Percentiles rank a stretch among this genome's conserved stretches.
phyloP scores from a whole-genome alignment of 2,113 vertebrate genomes.

The Carassius gibelio region DNA sequence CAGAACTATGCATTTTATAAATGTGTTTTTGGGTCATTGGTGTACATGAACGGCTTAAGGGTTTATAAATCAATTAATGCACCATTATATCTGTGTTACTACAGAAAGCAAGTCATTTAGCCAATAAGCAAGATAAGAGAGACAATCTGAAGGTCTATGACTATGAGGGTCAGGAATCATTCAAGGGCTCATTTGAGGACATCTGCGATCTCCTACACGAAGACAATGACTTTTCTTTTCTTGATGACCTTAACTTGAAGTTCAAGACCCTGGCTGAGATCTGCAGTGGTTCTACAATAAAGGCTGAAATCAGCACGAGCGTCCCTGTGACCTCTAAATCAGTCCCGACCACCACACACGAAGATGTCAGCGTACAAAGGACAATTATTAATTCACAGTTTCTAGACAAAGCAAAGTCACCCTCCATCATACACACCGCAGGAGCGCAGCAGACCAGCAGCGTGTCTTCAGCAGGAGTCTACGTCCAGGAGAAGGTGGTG shows the following conservation, averaged over 20 bases:
- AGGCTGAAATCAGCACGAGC: not conserved
- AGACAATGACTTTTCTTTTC: conserved; percentile 83
- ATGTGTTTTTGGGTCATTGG: not conserved
- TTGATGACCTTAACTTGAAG: conserved; percentile 87
- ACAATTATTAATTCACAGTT: not conserved
- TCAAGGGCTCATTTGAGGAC: conserved; percentile 82
- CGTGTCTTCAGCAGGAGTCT: conserved; percentile 34
- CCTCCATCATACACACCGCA: conserved; percentile 57
- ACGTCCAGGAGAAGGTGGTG: conserved; percentile 62
- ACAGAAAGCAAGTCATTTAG: conserved; percentile 82
- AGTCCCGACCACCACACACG: conserved; percentile 21
- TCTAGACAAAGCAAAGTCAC: conserved; percentile 40
- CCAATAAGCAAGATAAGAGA: conserved; percentile 58
- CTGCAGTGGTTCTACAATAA: conserved; percentile 78
- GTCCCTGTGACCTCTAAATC: conserved; percentile 37
- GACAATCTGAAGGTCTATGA: conserved; percentile 81
- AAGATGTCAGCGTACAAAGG: not conserved
- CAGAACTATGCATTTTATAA: not conserved
- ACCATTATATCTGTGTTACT: conserved; percentile 52
- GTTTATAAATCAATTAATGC: not conserved
- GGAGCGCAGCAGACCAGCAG: conserved; percentile 31
- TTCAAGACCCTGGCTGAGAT: conserved; percentile 92
- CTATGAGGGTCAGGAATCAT: conserved; percentile 82
- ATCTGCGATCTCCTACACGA: conserved; percentile 88
- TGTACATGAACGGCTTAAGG: not conserved